Percentiles rank a stretch among this genome's conserved stretches.
phyloP scores from a whole-genome alignment of 2,888 invertebrate species.

The Acrobasis repandana region DNA sequence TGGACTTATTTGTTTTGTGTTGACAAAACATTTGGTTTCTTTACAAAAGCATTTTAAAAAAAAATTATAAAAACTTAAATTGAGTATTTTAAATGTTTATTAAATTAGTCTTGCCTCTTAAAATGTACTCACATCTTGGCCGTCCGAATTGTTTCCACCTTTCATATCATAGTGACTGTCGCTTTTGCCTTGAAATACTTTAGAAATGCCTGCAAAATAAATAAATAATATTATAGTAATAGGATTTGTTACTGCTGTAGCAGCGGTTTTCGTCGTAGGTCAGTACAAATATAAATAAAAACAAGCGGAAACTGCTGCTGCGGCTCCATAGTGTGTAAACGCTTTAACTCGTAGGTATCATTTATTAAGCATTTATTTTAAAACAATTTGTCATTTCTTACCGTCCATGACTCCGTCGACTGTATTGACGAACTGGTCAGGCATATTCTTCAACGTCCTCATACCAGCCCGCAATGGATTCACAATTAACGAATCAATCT shows the following conservation, averaged over 20 bases:
- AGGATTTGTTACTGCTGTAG: too few relatives aligned
- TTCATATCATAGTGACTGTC: constrained; percentile 64
- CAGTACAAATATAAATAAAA: too few relatives aligned
- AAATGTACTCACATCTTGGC: constrained; percentile 62
- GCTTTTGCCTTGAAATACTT: constrained; percentile 86
- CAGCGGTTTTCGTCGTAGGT: too few relatives aligned
- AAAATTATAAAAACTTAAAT: too few relatives aligned
- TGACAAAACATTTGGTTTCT: too few relatives aligned
- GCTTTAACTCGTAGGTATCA: too few relatives aligned
- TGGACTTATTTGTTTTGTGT: too few relatives aligned
- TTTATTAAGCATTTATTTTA: background rate
- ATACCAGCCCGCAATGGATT: constrained; percentile 93
- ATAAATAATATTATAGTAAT: background rate
- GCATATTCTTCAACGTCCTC: constrained; percentile 93
- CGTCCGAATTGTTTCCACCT: constrained; percentile 61
- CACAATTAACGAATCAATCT: constrained; percentile 87
- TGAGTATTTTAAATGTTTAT: too few relatives aligned
- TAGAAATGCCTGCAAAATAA: constrained; percentile 81
- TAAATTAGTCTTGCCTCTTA: background rate
- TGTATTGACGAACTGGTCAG: constrained; percentile 93
- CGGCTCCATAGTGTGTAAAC: too few relatives aligned
- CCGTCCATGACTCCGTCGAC: constrained; percentile 93
- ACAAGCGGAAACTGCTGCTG: too few relatives aligned
- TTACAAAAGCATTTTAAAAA: too few relatives aligned
- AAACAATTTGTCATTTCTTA: constrained; percentile 37